A percentile compares a stretch with the other conserved stretches of the same genome.
phyloP scores from a whole-genome alignment of 2,113 vertebrate genomes.

The Carettochelys insculpta region DNA sequence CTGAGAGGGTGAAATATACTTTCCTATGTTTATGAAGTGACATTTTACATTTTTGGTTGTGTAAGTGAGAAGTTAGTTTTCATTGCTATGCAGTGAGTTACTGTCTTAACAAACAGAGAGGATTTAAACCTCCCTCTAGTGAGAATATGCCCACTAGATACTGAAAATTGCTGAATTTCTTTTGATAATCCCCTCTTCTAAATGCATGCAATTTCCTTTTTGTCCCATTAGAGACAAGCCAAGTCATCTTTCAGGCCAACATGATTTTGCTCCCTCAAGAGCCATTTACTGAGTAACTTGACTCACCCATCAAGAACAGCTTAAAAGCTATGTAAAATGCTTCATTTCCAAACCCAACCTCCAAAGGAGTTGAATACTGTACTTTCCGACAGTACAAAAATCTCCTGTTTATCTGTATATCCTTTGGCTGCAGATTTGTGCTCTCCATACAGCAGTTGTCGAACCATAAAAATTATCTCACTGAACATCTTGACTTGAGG shows the following conservation, averaged over 20 bases:
- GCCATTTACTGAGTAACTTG: background rate
- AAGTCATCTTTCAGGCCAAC: background rate
- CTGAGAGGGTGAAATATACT: background rate
- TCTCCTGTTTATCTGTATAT: background rate
- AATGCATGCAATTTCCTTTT: background rate
- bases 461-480: background rate
- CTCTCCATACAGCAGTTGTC: too few relatives aligned
- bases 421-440: background rate
- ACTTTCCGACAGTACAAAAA: background rate
- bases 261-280: background rate
- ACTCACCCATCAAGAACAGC: background rate
- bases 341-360: background rate
- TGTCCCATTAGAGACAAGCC: background rate
- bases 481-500: background rate
- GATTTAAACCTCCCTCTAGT: background rate
- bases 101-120: background rate
- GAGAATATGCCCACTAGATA: background rate
- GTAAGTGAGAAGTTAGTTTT: background rate
- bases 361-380: rapidly evolving
- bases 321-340: background rate
- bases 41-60: rapidly evolving
- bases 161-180: background rate
- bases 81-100: background rate
- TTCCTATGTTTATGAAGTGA: background rate
- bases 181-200: background rate